Percentiles rank a stretch among this genome's conserved stretches.
Conservation (phyloP, 2,888 invertebrate species). For the Cheilosia urbana region DNA sequence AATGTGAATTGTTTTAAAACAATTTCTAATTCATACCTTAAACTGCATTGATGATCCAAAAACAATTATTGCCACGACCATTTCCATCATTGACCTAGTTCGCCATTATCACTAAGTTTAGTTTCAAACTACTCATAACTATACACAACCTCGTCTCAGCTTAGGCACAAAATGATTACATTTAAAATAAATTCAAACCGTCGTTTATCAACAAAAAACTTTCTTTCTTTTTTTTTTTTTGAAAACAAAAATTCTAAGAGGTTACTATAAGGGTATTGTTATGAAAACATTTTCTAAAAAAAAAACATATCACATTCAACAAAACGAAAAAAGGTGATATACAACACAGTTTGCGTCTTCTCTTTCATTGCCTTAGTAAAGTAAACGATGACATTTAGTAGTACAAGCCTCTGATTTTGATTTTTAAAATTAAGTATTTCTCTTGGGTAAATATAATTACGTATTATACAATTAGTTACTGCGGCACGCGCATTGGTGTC, state of each 20-base stretch:
- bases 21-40: too few relatives aligned
- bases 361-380: neutral
- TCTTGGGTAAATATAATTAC: conserved; percentile 3
- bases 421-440: conserved; percentile 26
- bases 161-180: conserved; percentile 21
- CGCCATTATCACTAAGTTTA: neutral
- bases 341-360: conserved; percentile 17
- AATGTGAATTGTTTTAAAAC: too few relatives aligned
- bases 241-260: too few relatives aligned
- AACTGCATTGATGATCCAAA: too few relatives aligned
- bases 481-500: neutral
- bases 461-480: conserved; percentile 16
- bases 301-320: conserved; percentile 55
- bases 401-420: conserved; percentile 40
- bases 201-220: too few relatives aligned
- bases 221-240: too few relatives aligned
- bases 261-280: neutral
- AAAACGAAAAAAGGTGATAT: conserved; percentile 13
- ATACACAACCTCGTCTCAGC: conserved; percentile 24
- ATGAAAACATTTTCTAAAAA: conserved; percentile 39
- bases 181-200: neutral
- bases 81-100: neutral
- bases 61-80: neutral
- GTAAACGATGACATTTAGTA: neutral
- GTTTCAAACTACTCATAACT: neutral